A percentile compares a stretch with the other conserved stretches of the same genome.
Conservation (phyloP, 2,113 vertebrate species). For the Hippocampus guttulatus region DNA sequence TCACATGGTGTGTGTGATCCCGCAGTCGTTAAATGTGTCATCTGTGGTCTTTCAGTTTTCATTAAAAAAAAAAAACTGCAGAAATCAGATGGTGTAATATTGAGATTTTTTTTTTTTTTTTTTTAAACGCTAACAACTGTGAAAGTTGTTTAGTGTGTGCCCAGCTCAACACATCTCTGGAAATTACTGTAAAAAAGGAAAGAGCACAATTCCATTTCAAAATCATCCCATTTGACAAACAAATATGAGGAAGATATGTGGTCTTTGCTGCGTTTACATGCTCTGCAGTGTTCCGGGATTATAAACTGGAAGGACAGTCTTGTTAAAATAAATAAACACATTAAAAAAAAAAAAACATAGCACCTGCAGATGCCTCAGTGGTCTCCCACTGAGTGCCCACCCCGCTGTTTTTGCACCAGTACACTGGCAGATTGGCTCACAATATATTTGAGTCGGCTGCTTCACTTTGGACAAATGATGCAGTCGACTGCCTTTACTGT, state of each 20-base stretch:
- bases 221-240: constrained; percentile 13
- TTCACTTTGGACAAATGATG: constrained; percentile 45
- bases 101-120: too few species aligned
- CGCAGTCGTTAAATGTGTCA: neutral
- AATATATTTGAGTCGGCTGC: constrained; percentile 26
- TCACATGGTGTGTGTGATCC: neutral
- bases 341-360: too few species aligned
- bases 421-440: constrained; percentile 29
- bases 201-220: constrained; percentile 10
- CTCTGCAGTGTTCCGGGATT: constrained; percentile 19
- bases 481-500: constrained; percentile 57
- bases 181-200: constrained; percentile 19
- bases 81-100: neutral
- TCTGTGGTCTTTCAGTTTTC: too few species aligned
- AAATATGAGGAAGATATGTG: neutral
- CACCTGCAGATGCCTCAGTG: constrained; percentile 11
- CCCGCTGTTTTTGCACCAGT: constrained; percentile 12
- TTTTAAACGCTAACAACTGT: neutral
- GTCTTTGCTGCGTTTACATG: constrained; percentile 12
- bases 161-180: neutral
- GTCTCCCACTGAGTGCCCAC: constrained; percentile 14
- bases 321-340: constrained; percentile 12
- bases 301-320: constrained; percentile 8
- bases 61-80: neutral
- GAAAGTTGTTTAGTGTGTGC: neutral